Base-by-base conservation (phyloP, 2,113 vertebrate species). In the Microcebus murinus region DNA sequence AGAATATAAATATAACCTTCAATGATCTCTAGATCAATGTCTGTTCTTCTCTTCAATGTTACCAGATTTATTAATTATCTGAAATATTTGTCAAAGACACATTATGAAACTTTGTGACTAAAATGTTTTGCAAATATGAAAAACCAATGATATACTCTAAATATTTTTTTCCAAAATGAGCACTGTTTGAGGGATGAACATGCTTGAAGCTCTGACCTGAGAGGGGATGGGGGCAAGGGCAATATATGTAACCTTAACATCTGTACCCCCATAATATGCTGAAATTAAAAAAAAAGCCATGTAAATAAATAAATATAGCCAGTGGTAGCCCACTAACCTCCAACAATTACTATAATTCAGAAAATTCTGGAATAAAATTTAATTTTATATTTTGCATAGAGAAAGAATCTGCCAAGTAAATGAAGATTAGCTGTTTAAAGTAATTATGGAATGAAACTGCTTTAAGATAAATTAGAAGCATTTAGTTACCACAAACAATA, bases 1-100 rank as follows among this genome's bases (percentile, higher is more conserved):
- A 93, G 39, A 88, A 31, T 94, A 76, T 91, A 97, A 98, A 95
- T 85, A 97, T 96, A 74, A 57, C 59, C 36, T 94, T 94, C 89
- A 31, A 23, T 82, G 61, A 67, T 86, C 12, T 83, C 20, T 88
- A 61, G 25, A 81, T 70, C 83, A 82, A 21, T 80, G 13, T 34
- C 21, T 73, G 1, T 14, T 87, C n/a, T 52, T 85, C 23, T 85
- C 6, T 67, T 79, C 25, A 92, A 59, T 96, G 15, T 92, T 83
- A 45, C 31, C 11, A 74, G 59, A 65, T 96, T 89, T 82, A n/a
- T 82, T 87, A 86, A 68, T 85, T 94, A 67, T 57, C 29, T 81
- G 27, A 91, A 94, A 91, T 4, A 65, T 2, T n/a, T 91, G 7
- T 65, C 68, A 70, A 84, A 87, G 9, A 70, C 6, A 63, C 45